phyloP scores from a whole-genome alignment of 1,140 invertebrate genomes.

The Macrosteles quadrilineatus region DNA sequence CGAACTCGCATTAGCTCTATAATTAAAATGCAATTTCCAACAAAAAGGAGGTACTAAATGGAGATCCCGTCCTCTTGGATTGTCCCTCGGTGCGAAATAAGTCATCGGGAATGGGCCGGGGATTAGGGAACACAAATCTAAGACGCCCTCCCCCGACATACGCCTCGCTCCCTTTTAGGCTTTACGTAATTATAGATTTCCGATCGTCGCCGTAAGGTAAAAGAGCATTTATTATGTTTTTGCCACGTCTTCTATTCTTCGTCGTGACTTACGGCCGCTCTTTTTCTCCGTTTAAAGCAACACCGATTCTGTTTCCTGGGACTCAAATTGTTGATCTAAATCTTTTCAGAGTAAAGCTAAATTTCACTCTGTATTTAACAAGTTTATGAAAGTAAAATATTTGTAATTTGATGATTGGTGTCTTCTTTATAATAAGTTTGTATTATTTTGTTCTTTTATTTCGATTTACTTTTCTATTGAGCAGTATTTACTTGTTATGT shows the following conservation, averaged over 20 bases:
- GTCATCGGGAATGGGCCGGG: conserved; percentile 28
- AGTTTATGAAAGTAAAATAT: too few species aligned
- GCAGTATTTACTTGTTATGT: too few species aligned
- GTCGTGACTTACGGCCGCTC: conserved; percentile 1
- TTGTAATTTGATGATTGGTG: too few species aligned
- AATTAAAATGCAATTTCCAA: conserved; percentile 34
- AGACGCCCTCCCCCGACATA: not conserved
- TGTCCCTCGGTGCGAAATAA: conserved; percentile 22
- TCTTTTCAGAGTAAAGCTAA: too few species aligned
- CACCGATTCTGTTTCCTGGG: not conserved
- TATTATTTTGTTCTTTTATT: too few species aligned
- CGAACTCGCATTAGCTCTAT: conserved; percentile 32
- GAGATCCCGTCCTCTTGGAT: conserved; percentile 14
- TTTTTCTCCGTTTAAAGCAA: conserved; percentile 2
- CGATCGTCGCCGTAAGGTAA: conserved; percentile 13
- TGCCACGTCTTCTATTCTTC: conserved; percentile 5
- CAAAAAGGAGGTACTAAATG: conserved; percentile 19
- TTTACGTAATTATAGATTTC: conserved; percentile 21
- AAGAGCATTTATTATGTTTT: conserved; percentile 17
- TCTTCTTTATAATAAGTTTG: too few species aligned
- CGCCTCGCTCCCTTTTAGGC: not conserved
- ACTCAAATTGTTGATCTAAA: too few species aligned
- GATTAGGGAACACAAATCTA: conserved; percentile 31
- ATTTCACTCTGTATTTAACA: too few species aligned
- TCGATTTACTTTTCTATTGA: too few species aligned